Conservation (phyloP, 2,113 vertebrate genomes). For the Gyps fulvus region DNA sequence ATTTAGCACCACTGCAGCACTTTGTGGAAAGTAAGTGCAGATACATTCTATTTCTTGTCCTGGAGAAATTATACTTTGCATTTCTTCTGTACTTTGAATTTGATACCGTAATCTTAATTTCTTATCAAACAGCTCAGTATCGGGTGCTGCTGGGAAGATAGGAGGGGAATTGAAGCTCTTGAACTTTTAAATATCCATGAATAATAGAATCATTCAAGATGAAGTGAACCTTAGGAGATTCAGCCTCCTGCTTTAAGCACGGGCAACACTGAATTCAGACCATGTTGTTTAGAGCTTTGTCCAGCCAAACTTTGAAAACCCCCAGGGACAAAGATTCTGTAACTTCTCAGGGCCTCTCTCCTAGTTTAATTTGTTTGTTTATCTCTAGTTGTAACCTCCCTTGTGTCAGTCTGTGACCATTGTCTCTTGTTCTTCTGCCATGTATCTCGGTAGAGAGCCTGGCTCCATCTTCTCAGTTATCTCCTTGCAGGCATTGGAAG, state of each 20-base stretch:
- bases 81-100: conserved; percentile 26
- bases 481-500: background rate
- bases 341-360: background rate
- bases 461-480: background rate
- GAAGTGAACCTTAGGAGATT: background rate
- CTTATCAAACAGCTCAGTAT: background rate
- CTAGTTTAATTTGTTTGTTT: background rate
- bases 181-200: conserved; percentile 12
- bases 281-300: background rate
- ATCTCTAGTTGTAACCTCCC: background rate
- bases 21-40: background rate
- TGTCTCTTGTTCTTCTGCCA: background rate
- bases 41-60: background rate
- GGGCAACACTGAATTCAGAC: background rate
- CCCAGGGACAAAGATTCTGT: background rate
- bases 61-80: conserved; percentile 10
- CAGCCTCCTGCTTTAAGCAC: background rate
- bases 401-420: background rate
- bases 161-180: background rate
- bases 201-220: background rate
- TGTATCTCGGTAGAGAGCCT: background rate
- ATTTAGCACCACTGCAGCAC: background rate
- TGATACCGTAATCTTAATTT: conserved; percentile 20
- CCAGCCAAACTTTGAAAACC: background rate
- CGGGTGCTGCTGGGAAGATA: background rate